Evolutionary conservation across 2,797 vertebrate species (phyloP).

Genomic region (Hozukius guyotensis): DNA sequence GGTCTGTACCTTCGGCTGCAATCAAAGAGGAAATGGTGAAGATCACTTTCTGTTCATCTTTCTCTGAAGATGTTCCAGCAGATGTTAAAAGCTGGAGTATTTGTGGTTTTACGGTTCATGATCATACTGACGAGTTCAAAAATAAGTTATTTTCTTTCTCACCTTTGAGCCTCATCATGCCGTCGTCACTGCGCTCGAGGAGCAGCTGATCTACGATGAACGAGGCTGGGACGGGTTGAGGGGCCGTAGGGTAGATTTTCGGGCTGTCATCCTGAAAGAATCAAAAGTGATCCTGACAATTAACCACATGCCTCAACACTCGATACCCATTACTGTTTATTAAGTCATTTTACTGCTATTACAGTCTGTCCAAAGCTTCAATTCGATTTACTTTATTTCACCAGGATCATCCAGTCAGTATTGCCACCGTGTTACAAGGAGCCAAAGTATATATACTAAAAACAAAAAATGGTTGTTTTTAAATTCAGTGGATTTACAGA

Average conservation of each 20-base stretch:
- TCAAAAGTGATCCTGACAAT: background rate
- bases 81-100: background rate
- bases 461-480: background rate
- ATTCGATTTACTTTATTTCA: background rate
- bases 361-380: background rate
- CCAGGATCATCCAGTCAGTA: background rate
- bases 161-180: constrained; percentile 89
- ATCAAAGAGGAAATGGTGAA: constrained; percentile 8
- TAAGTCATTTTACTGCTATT: background rate
- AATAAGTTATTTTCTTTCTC: constrained; percentile 3
- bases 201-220: constrained; percentile 87
- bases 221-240: constrained; percentile 88
- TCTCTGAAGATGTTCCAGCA: constrained; percentile 3
- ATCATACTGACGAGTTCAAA: background rate
- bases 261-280: constrained; percentile 89
- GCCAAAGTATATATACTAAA: background rate
- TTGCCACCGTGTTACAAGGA: background rate
- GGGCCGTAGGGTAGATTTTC: constrained; percentile 90
- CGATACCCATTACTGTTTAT: background rate
- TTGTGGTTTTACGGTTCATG: constrained; percentile 2
- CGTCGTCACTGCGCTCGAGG: constrained; percentile 88
- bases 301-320: background rate
- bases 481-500: background rate
- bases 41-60: constrained; percentile 49
- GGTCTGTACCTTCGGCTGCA: constrained; percentile 49